Percentiles rank a stretch among this genome's conserved stretches.
Evolutionary conservation across 2,113 vertebrate genomes (phyloP).

Genomic region (Odocoileus hemionus): DNA sequence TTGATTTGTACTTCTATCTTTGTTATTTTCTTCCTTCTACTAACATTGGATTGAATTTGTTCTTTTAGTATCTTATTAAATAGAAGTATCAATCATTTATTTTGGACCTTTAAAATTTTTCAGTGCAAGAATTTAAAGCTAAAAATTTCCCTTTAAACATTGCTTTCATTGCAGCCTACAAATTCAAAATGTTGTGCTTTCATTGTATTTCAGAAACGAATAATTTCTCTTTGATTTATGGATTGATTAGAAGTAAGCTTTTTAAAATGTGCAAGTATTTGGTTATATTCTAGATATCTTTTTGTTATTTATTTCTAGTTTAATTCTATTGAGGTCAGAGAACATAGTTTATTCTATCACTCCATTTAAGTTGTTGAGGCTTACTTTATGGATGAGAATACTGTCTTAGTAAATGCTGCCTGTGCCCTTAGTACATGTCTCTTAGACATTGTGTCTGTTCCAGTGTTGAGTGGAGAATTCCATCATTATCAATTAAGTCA

Average conservation of each 20-base stretch:
- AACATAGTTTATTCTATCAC: not conserved
- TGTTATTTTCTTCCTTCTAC: not conserved
- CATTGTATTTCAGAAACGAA: not conserved
- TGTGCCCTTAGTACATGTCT: not conserved
- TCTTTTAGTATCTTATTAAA: not conserved
- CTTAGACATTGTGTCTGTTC: not conserved
- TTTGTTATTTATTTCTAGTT: constrained; percentile 6
- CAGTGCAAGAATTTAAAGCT: not conserved
- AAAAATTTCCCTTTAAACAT: not conserved
- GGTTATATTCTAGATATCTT: not conserved
- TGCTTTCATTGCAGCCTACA: not conserved
- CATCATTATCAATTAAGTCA: not conserved
- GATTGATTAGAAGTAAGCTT: not conserved
- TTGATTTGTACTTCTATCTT: not conserved
- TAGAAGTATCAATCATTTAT: not conserved
- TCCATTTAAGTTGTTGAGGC: not conserved
- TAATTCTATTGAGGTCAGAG: not conserved
- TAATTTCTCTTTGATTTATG: not conserved
- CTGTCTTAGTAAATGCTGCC: not conserved
- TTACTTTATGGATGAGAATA: not conserved
- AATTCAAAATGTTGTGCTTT: not conserved
- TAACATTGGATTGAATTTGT: not conserved
- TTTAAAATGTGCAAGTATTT: not conserved
- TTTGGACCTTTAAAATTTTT: not conserved
- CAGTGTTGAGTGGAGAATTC: not conserved